Percentiles rank a stretch among this genome's conserved stretches.
Evolutionary conservation across 64 coral and sea anemone species (phyloP).

Genomic region (Porites australiensis): DNA sequence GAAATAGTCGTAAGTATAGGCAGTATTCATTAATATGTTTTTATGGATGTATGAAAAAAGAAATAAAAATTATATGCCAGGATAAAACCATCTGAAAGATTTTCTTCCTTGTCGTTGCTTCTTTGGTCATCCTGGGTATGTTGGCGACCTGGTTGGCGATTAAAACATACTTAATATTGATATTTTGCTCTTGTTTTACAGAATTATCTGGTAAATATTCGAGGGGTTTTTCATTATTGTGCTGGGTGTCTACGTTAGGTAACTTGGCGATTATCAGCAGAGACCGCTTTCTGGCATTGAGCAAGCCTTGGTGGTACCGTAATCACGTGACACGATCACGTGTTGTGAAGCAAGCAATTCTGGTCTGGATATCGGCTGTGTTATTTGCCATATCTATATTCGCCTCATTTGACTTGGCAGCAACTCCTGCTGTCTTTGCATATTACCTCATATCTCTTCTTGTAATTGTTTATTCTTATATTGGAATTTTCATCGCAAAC

Average conservation of each 20-base stretch:
- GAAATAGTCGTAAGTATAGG: no score
- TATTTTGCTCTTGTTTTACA: no score
- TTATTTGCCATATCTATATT: no score
- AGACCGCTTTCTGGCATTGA: not conserved
- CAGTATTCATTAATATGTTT: no score
- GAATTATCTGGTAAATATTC: not conserved
- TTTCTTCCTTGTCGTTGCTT: no score
- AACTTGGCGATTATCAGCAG: not conserved
- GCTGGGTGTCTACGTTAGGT: not conserved
- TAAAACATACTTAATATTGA: no score
- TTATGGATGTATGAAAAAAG: no score
- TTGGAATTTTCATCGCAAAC: constrained; percentile 9
- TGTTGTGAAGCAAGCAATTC: not conserved
- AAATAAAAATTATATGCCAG: no score
- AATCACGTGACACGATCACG: not conserved
- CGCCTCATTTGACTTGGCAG: not conserved
- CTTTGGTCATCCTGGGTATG: no score
- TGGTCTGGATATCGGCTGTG: not conserved
- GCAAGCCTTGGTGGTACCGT: constrained; percentile 5
- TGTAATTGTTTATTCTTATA: not conserved
- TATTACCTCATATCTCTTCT: not conserved
- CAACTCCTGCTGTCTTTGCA: no score
- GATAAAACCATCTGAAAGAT: no score
- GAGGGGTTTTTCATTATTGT: not conserved
- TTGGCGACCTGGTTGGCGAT: no score